phyloP scores from a whole-genome alignment of 2,113 vertebrate genomes.

The Irena cyanogastra region DNA sequence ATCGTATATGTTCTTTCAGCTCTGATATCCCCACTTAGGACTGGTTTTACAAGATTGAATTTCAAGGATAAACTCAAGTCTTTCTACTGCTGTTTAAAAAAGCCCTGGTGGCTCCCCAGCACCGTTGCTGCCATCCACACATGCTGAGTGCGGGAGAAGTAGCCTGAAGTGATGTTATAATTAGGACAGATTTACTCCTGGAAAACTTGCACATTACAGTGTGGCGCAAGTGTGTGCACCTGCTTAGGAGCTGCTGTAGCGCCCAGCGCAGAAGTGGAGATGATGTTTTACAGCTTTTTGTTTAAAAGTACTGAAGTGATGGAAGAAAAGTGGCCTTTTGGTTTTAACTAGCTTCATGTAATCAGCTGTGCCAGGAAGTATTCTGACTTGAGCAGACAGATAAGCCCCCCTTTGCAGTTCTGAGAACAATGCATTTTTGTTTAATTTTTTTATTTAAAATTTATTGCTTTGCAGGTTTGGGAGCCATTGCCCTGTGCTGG shows the following conservation, averaged over 20 bases:
- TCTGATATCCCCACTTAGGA: background rate
- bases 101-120: background rate
- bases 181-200: background rate
- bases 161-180: conserved; percentile 60
- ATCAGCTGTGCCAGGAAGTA: background rate
- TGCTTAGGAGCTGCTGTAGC: background rate
- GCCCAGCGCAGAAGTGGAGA: fast-evolving
- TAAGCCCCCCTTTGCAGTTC: too few species aligned
- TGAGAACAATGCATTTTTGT: background rate
- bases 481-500: background rate
- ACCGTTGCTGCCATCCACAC: background rate
- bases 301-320: background rate
- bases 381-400: background rate
- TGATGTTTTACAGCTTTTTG: background rate
- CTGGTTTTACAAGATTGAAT: background rate
- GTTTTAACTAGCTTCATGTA: background rate
- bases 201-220: background rate
- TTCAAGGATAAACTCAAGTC: background rate
- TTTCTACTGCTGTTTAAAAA: background rate
- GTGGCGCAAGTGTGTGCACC: background rate
- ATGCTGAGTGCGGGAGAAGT: background rate
- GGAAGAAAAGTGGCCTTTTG: background rate
- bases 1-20: background rate
- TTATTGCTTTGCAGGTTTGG: background rate
- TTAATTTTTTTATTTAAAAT: background rate